These are phyloP conservation scores for Macaria liturata DNA, from an alignment of 2,888 invertebrate genomes.

Conservation along the genomic window DNA sequence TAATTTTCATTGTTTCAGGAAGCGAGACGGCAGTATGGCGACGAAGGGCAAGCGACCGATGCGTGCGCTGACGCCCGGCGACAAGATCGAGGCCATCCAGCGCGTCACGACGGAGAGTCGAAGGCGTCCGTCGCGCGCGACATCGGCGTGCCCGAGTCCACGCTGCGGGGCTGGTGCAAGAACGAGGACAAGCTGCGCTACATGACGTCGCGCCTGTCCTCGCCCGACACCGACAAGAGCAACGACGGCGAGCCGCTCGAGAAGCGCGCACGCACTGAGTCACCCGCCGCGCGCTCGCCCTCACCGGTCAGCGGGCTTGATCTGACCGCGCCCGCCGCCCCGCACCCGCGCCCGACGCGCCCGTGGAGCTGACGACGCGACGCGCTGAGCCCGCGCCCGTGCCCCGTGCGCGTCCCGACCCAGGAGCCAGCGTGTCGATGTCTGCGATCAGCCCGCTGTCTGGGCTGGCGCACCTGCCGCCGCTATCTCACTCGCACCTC, in stretches of 20 bases:
- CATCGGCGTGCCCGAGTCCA: slow-evolving; percentile 94
- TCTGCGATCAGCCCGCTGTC: slow-evolving; percentile 85
- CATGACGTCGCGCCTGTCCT: slow-evolving; percentile 88
- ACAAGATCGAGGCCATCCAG: slow-evolving; percentile 92
- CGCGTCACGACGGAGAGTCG: slow-evolving; percentile 92
- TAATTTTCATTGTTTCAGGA: slow-evolving; percentile 58
- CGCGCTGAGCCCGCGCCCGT: slow-evolving; percentile 64
- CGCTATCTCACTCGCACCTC: slow-evolving; percentile 82
- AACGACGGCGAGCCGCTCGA: slow-evolving; percentile 74
- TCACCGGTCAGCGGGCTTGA: slow-evolving; percentile 65
- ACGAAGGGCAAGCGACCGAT: slow-evolving; percentile 91
- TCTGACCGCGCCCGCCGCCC: slow-evolving; percentile 56
- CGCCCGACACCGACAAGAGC: slow-evolving; percentile 87
- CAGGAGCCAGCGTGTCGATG: slow-evolving; percentile 80
- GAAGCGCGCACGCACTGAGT: slow-evolving; percentile 74
- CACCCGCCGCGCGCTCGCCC: slow-evolving; percentile 60
- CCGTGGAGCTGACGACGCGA: slow-evolving; percentile 69
- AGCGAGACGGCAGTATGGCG: slow-evolving; percentile 80
- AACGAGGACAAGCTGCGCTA: slow-evolving; percentile 89
- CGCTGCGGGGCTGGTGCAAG: slow-evolving; percentile 94
- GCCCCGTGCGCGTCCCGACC: slow-evolving; percentile 62
- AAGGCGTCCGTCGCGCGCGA: slow-evolving; percentile 93
- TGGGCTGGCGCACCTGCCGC: slow-evolving; percentile 82
- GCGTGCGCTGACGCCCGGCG: slow-evolving; percentile 89
- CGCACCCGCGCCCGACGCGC: slow-evolving; percentile 55